Evolutionary conservation across 1,140 invertebrate genomes (phyloP).

Genomic region (Drosophila jambulina): DNA sequence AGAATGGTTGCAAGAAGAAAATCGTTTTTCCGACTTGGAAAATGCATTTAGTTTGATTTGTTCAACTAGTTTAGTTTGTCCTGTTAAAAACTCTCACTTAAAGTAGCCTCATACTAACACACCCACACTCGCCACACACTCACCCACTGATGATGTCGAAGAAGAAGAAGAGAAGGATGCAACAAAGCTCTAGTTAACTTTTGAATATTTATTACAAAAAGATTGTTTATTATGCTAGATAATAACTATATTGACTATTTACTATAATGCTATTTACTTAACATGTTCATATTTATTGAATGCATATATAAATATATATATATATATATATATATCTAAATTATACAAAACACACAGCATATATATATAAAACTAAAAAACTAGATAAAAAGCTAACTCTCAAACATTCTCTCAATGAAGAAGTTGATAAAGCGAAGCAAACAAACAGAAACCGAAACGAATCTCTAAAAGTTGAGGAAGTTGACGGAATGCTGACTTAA

Average conservation of each 20-base stretch:
- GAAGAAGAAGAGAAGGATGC: conserved; percentile 20
- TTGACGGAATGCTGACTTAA: conserved; percentile 34
- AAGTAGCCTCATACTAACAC: conserved; percentile 31
- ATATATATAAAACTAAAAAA: conserved; percentile 38
- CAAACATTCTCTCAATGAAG: conserved; percentile 24
- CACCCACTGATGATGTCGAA: conserved; percentile 3
- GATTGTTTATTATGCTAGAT: conserved; percentile 55
- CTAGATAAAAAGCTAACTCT: conserved; percentile 44
- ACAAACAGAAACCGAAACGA: conserved; percentile 9
- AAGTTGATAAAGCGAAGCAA: conserved; percentile 13
- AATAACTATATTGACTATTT: conserved; percentile 81
- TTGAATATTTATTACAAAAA: conserved; percentile 66
- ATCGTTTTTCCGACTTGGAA: conserved; percentile 32
- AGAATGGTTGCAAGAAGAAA: conserved; percentile 30
- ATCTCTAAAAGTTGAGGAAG: conserved; percentile 36
- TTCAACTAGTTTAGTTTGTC: conserved; percentile 45
- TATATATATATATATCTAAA: conserved; percentile 36
- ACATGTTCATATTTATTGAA: conserved; percentile 74
- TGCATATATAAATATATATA: conserved; percentile 60
- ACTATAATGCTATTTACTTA: conserved; percentile 74
- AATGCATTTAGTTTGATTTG: conserved; percentile 69
- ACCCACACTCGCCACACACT: conserved; percentile 24
- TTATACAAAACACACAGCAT: conserved; percentile 39
- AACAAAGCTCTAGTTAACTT: conserved; percentile 74
- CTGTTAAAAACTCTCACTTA: conserved; percentile 50